Base-by-base conservation (phyloP, 2,113 vertebrate species). In the Hucho hucho region DNA sequence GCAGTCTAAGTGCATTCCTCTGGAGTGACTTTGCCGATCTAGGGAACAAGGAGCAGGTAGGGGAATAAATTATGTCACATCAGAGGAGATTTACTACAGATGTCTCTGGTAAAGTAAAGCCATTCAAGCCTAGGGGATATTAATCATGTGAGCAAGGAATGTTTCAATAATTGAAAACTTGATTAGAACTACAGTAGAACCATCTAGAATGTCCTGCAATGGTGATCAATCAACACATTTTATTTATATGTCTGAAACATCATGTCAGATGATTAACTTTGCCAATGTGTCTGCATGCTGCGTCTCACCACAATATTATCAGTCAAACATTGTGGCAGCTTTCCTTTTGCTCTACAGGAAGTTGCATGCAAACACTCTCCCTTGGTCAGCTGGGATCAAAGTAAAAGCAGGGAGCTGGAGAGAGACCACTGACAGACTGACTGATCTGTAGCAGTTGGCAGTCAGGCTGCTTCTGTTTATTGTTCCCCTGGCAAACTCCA, bases 1-100 rank as follows among this genome's bases (percentile, higher is more conserved):
- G 74, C 74, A 69, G 25, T 32, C 13, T 64, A 22, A 47, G 68
- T 20, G 64, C 32, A 76, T 79, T 83, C 65, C 72, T 74, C 16
- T 68, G 71, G 26, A 26, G 43, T 74, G 73, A 75, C 22, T 65
- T 5, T 32, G n/a, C 24, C 4, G 13, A 16, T 66, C 64, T 29
- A 28, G 22, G 12, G 64, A 14, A 9, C 20, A 74, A 22, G 43
- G 18, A 65, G 12, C 22, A 43, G 25, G 9, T 66, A 25, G 18
- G 9, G 14, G 5, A 9, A 59, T 29, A 59, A 65, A 26, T 59
- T 73, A 29, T 64, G 28, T 12, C 29, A 76, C 12, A 29, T 28
- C 32, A 58, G 47, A 53, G 47, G 4, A 53, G 47, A 53, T 53
- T 13, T 53, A 16, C 47, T 43, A 32, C 43, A 49, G 9, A 14